These are phyloP conservation scores for Saturnia pavonia DNA, from an alignment of 2,888 invertebrate genomes.

Conservation along the genomic window DNA sequence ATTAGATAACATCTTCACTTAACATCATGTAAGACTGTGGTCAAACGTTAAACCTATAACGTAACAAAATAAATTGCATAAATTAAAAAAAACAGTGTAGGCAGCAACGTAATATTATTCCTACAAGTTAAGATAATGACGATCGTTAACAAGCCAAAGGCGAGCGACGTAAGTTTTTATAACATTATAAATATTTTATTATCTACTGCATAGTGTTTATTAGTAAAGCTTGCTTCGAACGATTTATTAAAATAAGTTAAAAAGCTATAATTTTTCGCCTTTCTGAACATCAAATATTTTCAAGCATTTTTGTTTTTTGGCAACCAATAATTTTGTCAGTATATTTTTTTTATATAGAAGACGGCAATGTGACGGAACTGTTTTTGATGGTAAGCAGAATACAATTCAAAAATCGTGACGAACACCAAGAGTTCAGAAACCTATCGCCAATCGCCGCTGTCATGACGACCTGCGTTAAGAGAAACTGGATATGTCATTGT, in stretches of 20 bases:
- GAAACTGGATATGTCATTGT: too few species aligned
- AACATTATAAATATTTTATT: constrained; percentile 4
- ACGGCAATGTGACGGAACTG: too few species aligned
- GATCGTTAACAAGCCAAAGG: not conserved
- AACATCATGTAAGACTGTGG: too few species aligned
- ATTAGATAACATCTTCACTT: too few species aligned
- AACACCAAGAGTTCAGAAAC: too few species aligned
- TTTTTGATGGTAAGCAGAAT: too few species aligned
- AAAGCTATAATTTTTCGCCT: not conserved
- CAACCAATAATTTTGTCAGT: not conserved
- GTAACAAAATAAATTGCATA: too few species aligned
- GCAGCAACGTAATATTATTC: not conserved
- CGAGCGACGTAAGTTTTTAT: constrained; percentile 2
- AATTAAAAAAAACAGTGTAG: not conserved
- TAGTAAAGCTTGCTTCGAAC: not conserved
- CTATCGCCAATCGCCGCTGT: too few species aligned
- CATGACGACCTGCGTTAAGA: too few species aligned
- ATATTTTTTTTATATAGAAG: too few species aligned
- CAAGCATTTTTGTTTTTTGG: not conserved
- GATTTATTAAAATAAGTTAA: not conserved
- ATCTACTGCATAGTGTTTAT: not conserved
- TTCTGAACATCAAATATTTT: not conserved
- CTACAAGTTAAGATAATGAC: not conserved
- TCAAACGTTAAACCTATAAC: too few species aligned
- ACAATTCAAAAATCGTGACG: too few species aligned